These are phyloP conservation scores for Achroia grisella DNA, from an alignment of 1,140 invertebrate genomes.

Conservation along the genomic window DNA sequence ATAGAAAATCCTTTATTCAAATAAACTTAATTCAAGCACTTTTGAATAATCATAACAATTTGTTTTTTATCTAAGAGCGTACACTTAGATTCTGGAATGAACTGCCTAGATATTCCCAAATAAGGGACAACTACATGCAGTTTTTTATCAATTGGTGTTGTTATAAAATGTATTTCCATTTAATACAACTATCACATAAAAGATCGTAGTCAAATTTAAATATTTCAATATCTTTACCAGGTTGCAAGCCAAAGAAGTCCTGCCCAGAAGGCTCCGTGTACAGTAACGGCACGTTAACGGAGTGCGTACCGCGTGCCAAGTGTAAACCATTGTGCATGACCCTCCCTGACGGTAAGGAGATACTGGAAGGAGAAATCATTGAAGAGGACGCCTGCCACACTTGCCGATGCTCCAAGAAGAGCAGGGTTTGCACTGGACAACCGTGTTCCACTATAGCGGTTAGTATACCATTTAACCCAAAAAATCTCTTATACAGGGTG, in stretches of 20 bases:
- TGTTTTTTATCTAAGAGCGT: too few species aligned
- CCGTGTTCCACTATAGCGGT: conserved; percentile 73
- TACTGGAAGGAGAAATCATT: conserved; percentile 86
- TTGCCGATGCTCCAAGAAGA: conserved; percentile 82
- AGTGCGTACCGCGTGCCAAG: conserved; percentile 82
- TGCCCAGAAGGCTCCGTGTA: conserved; percentile 83
- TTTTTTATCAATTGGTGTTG: too few species aligned
- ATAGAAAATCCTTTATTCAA: too few species aligned
- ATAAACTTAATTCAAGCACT: too few species aligned
- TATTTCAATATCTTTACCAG: too few species aligned
- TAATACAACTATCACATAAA: too few species aligned
- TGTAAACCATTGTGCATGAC: conserved; percentile 83
- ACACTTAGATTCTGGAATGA: too few species aligned
- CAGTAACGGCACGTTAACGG: conserved; percentile 77
- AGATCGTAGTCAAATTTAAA: too few species aligned
- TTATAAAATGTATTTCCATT: too few species aligned
- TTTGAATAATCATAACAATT: too few species aligned
- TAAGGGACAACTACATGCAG: background rate
- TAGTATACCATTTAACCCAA: conserved; percentile 8
- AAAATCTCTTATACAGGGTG: too few species aligned
- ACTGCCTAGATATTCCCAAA: too few species aligned
- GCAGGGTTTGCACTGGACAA: conserved; percentile 80
- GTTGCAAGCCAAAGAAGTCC: conserved; percentile 81
- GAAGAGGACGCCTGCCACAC: conserved; percentile 84
- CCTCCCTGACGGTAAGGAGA: conserved; percentile 76